Percentiles rank a stretch among this genome's conserved stretches.
These are phyloP conservation scores for Neopelma chrysocephalum DNA, from an alignment of 2,797 vertebrate species.

Conservation along the genomic window DNA sequence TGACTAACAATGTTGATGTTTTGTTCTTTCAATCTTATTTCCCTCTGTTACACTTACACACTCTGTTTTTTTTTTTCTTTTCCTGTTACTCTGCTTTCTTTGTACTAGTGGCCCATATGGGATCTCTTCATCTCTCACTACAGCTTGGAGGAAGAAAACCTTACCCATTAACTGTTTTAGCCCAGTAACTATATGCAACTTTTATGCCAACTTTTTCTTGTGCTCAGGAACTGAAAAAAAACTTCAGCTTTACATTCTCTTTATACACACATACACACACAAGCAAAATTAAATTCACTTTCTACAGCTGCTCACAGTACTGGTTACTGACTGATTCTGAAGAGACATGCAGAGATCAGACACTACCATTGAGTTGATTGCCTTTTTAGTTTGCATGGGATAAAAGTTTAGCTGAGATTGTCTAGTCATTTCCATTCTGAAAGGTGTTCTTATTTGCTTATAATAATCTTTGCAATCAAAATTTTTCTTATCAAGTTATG, in stretches of 20 bases:
- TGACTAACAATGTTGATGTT: constrained; percentile 70
- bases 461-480: not conserved
- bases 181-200: not conserved
- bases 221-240: not conserved
- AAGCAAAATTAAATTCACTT: constrained; percentile 55
- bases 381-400: constrained; percentile 4
- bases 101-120: constrained; percentile 71
- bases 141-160: constrained; percentile 28
- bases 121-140: constrained; percentile 61
- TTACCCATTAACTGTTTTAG: constrained; percentile 46
- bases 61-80: not conserved
- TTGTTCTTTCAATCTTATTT: constrained; percentile 74
- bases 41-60: constrained; percentile 66
- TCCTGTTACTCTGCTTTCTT: constrained; percentile 66
- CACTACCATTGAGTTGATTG: not conserved
- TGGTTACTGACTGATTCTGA: constrained; percentile 2
- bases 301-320: constrained; percentile 35
- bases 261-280: not conserved
- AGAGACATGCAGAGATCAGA: constrained; percentile 47
- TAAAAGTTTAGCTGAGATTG: constrained; percentile 8
- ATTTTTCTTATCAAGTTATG: not conserved
- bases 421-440: not conserved
- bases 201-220: constrained; percentile 24
- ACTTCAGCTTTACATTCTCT: not conserved
- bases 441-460: constrained; percentile 1